These are phyloP conservation scores for Drosophila triauraria DNA, from an alignment of 1,140 invertebrate species.

Conservation along the genomic window DNA sequence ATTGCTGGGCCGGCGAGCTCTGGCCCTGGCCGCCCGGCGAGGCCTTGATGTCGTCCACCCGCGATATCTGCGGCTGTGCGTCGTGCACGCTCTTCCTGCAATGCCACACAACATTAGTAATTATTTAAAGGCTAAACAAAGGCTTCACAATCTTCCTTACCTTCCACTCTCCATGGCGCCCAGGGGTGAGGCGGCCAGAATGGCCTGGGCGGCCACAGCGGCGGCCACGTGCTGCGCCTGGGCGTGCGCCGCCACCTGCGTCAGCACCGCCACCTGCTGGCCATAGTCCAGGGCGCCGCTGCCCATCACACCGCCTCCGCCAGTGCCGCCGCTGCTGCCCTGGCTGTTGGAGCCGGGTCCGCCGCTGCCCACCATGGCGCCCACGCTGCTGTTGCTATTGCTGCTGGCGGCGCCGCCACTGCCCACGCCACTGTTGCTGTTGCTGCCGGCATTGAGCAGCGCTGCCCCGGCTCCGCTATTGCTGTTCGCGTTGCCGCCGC, in stretches of 20 bases:
- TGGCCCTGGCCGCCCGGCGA: slow-evolving; percentile 81
- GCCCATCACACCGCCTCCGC: slow-evolving; percentile 25
- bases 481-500: slow-evolving; percentile 48
- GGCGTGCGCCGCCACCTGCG: slow-evolving; percentile 21
- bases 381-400: slow-evolving; percentile 50
- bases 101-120: not conserved
- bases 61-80: slow-evolving; percentile 79
- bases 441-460: slow-evolving; percentile 44
- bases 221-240: slow-evolving; percentile 61
- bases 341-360: slow-evolving; percentile 42
- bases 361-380: slow-evolving; percentile 37
- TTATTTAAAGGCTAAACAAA: too few species aligned
- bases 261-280: slow-evolving; percentile 47
- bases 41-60: slow-evolving; percentile 87
- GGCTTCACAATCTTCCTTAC: slow-evolving; percentile 34
- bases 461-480: slow-evolving; percentile 59
- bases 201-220: slow-evolving; percentile 72
- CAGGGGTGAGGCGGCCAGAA: slow-evolving; percentile 69
- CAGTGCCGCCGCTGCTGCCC: slow-evolving; percentile 29
- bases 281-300: slow-evolving; percentile 39
- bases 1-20: slow-evolving; percentile 87
- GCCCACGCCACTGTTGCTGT: slow-evolving; percentile 53
- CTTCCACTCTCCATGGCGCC: slow-evolving; percentile 81
- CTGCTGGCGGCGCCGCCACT: slow-evolving; percentile 49
- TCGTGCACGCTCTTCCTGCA: slow-evolving; percentile 86